Base-by-base conservation (phyloP, 1,140 invertebrate species). In the Zaprionus capensis region DNA sequence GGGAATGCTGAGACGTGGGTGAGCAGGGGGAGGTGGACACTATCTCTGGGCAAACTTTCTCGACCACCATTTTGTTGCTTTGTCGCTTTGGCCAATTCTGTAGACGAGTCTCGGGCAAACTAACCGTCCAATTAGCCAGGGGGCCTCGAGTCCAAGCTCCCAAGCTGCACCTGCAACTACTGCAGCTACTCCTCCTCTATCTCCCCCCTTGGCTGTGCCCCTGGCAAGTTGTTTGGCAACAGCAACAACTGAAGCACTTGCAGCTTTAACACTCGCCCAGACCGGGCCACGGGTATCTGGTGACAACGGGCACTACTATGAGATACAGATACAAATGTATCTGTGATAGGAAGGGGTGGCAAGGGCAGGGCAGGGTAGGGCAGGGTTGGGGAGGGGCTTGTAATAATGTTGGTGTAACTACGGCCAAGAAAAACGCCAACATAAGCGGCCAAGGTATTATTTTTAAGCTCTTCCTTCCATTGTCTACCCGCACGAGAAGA, bases 401-500 rank as follows among this genome's bases (percentile, higher is more conserved):
- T 82, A 74, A 87, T 77, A 71, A 78, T 80, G 70, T 80, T 78
- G 74, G 59, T 73, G 83, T 80, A 87, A 82, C 82, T 85, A 86
- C 58, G 80, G 73, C 72, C 82, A 72, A 74, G 79, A 81, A 76
- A 78, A 87, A 73, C 78, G 84, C 80, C 78, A 84, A 90, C 81
- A 90, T 90, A 88, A 88, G 84, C 81, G 88, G 78, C 71, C 84
- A 90, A 81, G 81, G 84, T 88, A 90, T 90, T 88, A 88, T 88
- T 90, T 90, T 84, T 90, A 88, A 88, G 85, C 84, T 88, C 84
- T 88, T 87, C 84, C 84, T 84, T 53, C 81, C 85, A 84, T 84
- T 88, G 84, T 88, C 84, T 88, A 76, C 85, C 79, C 81, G 44
- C 77, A 80, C 80, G n/a, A 49, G 17, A 11, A 20, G 46, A 15